Evolutionary conservation across 2,113 vertebrate species (phyloP).

Genomic region (Clinocottus analis): DNA sequence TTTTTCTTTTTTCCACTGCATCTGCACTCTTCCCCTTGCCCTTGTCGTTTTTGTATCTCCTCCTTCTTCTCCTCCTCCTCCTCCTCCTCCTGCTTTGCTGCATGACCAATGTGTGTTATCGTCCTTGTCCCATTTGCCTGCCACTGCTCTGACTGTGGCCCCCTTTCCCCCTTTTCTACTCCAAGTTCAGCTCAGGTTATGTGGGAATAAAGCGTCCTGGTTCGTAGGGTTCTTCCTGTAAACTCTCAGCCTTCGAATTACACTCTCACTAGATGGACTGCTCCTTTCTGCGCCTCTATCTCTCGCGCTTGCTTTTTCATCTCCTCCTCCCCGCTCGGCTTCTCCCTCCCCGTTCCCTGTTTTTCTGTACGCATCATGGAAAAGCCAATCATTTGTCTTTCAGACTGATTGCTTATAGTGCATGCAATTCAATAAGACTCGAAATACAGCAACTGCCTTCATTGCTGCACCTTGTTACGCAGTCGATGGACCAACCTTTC

Average conservation of each 20-base stretch:
- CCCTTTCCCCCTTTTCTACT: not conserved
- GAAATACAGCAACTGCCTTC: too few relatives aligned
- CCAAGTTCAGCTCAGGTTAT: conserved; percentile 55
- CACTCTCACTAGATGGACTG: conserved; percentile 22
- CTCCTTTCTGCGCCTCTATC: conserved; percentile 12
- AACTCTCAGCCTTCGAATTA: conserved; percentile 49
- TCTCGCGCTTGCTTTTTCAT: not conserved
- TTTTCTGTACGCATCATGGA: not conserved
- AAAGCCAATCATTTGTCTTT: not conserved
- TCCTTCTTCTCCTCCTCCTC: conserved; percentile 5
- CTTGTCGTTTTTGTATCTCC: too few relatives aligned
- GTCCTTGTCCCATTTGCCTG: not conserved
- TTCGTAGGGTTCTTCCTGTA: conserved; percentile 59
- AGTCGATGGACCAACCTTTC: too few relatives aligned
- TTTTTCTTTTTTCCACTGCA: not conserved
- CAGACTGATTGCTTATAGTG: not conserved
- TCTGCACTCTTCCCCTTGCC: not conserved
- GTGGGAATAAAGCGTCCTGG: conserved; percentile 52
- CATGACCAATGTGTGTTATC: too few relatives aligned
- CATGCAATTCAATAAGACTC: too few relatives aligned
- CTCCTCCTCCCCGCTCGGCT: not conserved
- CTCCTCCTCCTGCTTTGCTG: not conserved
- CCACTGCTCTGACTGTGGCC: conserved; percentile 5
- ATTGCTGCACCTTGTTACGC: too few relatives aligned
- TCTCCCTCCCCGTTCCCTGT: not conserved